Base-by-base conservation (phyloP, 2,113 vertebrate genomes). In the Carassius carassius region DNA sequence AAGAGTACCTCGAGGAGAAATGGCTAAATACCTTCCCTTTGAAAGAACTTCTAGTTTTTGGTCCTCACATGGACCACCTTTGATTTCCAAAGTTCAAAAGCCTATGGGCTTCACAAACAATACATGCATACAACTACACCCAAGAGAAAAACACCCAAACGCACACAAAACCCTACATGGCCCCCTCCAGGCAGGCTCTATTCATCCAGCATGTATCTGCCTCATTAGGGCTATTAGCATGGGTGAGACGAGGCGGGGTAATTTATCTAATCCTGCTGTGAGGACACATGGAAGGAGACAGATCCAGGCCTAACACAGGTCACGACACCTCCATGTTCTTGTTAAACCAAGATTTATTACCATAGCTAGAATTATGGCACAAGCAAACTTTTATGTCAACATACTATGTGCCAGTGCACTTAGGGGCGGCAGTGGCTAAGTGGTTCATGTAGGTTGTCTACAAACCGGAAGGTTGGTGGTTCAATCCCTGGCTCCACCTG, bases 181-280 rank as follows among this genome's bases (percentile, higher is more conserved):
- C 80, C 81, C 78, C 80, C 76, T 81, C 70, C 60, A 85, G 87
- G 81, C 75, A 63, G 14, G 35, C 58, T 80, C 87, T 85, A 85
- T 85, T 88, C 75, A 88, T 69, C 1, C 17, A 17, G 80, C 60
- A 35, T 88, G 84, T 86, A 70, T 86, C 84, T 70, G 77, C 35
- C 51, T 88, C 87, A 88, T 88, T 88, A 85, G 81, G 47, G 84
- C 81, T 85, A 89, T 89, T 89, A 89, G 80, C 88, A 89, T 89
- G 80, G 85, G 78, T 82, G 73, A 85, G 85, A 84, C 44, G 41
- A 70, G 86, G 86, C 78, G 86, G 83, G 70, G 84, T 74, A 72
- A 82, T 89, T 87, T 83, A 87, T 89, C 60, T 87, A 85, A 83
- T 73, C 86, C 83, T 85, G 81, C 86, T 83, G 86, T 83, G 88